Base-by-base conservation (phyloP, 2,888 invertebrate genomes). In the Dichetophora obliterata region DNA sequence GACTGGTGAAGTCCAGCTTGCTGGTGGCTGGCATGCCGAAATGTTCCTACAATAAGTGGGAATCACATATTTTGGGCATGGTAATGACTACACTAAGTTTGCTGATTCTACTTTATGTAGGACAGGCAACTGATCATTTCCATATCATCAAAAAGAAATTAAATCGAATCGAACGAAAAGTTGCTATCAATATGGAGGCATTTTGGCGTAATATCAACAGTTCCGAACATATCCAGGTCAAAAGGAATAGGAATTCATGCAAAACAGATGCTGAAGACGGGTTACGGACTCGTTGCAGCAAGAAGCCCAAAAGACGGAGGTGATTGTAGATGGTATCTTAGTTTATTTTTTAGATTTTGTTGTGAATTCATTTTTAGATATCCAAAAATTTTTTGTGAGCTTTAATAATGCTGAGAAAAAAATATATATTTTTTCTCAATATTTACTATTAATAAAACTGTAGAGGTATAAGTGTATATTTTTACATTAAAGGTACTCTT, bases 121-220 rank as follows among this genome's bases (percentile, higher is more conserved):
- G 75, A 16, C 75, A 81, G 52, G 82, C 82, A 0, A 82, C 82
- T 4, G 81, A 82, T 77, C 81, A 82, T 72, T 78, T 80, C 59
- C 66, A 81, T 76, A 27, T 81, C 61, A 57, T 82, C 61, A 78
- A 75, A n/a, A 82, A 79, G 68, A 78, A 76, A 69, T 80, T 77
- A 4, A 22, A 78, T 11, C 78, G 77, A 57, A 76, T 79, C 19
- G 77, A 80, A 68, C 78, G 80, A 1, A 79, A 77, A 24, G 66
- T 78, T 14, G 9, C 71, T 1, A 16, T 61, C 19, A 76, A 75
- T 50, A n/a, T 76, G 11, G 74, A 76, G 22, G 48, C 24, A 19
- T 66, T 76, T 9, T 75, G 77, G 73, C 22, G 69, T 5, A 69
- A 68, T 48, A 34, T 80, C 6, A 78, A 68, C 16, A 31, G 19